Evolutionary conservation across 2,113 vertebrate genomes (phyloP), one percentile per base, ranked within the genome.

Genomic region (Myrmecophaga tridactyla): DNA sequence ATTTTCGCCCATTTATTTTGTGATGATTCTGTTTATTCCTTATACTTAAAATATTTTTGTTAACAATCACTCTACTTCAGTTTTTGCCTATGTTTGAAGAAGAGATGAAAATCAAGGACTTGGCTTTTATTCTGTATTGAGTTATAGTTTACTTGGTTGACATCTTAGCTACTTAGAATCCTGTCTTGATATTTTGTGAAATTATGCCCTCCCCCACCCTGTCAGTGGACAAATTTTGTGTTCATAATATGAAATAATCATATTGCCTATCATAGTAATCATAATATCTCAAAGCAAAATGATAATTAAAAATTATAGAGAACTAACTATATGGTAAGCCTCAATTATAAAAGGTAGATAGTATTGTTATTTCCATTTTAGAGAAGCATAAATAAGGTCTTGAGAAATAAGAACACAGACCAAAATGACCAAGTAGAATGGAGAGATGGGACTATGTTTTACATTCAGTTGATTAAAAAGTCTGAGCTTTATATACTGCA

Each of bases 251-350:
- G 67, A 20, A 9, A 73, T 76, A 92, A 46, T 77, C 60, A 25
- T 80, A 39, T 46, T 48, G 36, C 3, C 46, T 29, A 70, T 72
- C 31, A 56, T 89, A 21, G 51, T 80, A 34, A 20, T 76, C 7
- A 56, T 67, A 65, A 56, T 77, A 69, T n/a, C 87, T 10, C 77
- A 51, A 62, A 67, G 51, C 43, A 94, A 87, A 65, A 31, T 78
- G 17, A 36, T 75, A 46, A 76, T 67, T 31, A 25, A 51, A 41
- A 84, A 72, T 78, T 34, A 36, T 41, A 13, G n/a, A 23, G 4
- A 83, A 70, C 20, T 58, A 48, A 41, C 15, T 51, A 9, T 62
- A 6, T 43, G 4, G 70, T 76, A 78, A 63, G 11, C 46, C 10
- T 25, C 36, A 70, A 17, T 89, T 29, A 0, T 58, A 34, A 65